Base-by-base conservation (phyloP, 2,113 vertebrate genomes). In the Nibea albiflora region DNA sequence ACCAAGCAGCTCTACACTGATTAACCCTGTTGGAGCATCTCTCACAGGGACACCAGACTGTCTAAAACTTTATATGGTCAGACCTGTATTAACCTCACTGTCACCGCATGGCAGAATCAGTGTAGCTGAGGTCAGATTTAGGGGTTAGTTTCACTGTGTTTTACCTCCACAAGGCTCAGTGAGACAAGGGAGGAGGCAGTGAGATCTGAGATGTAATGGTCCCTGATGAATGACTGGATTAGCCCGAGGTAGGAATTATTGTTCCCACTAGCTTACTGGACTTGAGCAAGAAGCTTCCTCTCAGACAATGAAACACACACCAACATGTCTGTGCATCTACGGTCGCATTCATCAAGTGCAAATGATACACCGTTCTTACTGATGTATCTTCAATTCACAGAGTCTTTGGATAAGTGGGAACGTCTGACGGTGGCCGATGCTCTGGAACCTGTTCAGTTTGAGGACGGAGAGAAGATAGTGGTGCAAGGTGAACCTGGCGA, bases 351-450 rank as follows among this genome's bases (percentile, higher is more conserved):
- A 28, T 60, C 65, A 26, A 26, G 16, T 62, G n/a, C 56, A 61
- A 81, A 65, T 53, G 35, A 44, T 16, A 15, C n/a, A 56, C 17
- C 56, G 19, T n/a, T 69, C 15, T 75, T 39, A 57, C 31, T 72
- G 16, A 66, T 72, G 24, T 84, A 16, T 67, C 61, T 62, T 66
- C 52, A 11, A n/a, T 67, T 79, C 58, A 63, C 84, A 99, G 98
- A 98, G 92, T 99, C 98, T 47, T 90, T 99, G 94, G 98, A 99
- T 88, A 99, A 99, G 92, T 99, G 98, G 98, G 98, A 99, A 80
- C 93, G 97, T 42, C 92, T 99, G 94, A 99, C 97, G 0, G 98
- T 99, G 86, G 98, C 98, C 0, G 97, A 99, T 66, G 96, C 98
- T 0, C 91, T 99, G 90, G 98, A 99, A 89, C 97, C 98, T 0